phyloP scores from a whole-genome alignment of 2,113 vertebrate genomes.

The Channa argus region DNA sequence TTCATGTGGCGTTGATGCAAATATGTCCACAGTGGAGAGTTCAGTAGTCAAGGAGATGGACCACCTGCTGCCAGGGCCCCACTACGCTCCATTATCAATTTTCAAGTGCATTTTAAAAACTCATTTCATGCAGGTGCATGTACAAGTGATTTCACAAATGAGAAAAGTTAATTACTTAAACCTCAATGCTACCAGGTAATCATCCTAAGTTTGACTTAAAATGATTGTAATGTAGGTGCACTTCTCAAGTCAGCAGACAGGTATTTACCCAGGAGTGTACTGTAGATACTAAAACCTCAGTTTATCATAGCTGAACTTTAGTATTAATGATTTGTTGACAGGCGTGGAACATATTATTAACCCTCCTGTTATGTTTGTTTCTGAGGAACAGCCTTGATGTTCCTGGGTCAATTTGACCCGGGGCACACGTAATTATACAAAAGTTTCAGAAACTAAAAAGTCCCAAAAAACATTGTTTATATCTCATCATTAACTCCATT shows the following conservation, averaged over 20 bases:
- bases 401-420: too few relatives aligned
- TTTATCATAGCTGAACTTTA: background rate
- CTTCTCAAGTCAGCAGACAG: background rate
- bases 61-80: background rate
- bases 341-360: background rate
- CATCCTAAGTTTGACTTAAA: background rate
- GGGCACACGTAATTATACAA: too few relatives aligned
- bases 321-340: background rate
- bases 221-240: background rate
- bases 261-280: background rate
- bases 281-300: background rate
- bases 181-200: background rate
- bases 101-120: background rate
- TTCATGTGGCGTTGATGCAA: constrained; percentile 8
- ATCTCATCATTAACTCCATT: too few relatives aligned
- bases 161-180: background rate
- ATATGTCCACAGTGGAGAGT: background rate
- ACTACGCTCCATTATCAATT: background rate
- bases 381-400: too few relatives aligned
- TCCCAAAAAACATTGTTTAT: too few relatives aligned
- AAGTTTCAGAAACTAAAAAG: too few relatives aligned
- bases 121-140: background rate
- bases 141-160: background rate
- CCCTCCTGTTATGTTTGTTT: too few relatives aligned
- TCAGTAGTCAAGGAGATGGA: background rate